phyloP scores from a whole-genome alignment of 2,113 vertebrate species.

The Oplegnathus fasciatus region DNA sequence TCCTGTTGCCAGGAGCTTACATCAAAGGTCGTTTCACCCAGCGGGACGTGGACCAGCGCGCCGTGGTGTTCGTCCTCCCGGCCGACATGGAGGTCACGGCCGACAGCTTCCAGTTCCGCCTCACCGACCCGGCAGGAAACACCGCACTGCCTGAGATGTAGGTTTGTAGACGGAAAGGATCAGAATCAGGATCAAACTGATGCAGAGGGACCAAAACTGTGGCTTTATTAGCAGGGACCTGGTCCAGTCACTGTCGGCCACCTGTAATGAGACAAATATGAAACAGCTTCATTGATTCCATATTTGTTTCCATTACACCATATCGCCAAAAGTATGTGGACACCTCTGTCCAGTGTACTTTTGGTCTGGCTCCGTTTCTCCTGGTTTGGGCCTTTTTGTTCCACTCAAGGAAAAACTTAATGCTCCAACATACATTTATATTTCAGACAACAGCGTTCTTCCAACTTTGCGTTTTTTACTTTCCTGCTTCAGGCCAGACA shows the following conservation, averaged over 20 bases:
- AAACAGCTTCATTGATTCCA: no score
- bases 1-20: constrained; percentile 77
- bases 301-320: no score
- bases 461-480: no score
- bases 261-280: background rate
- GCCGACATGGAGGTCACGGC: constrained; percentile 72
- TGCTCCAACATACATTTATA: no score
- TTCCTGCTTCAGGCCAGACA: no score
- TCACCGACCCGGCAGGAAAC: constrained; percentile 83
- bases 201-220: background rate
- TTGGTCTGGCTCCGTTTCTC: no score
- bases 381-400: no score
- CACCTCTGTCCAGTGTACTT: no score
- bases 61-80: constrained; percentile 78
- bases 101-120: constrained; percentile 83
- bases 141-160: constrained; percentile 77
- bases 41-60: constrained; percentile 79
- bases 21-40: constrained; percentile 79
- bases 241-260: background rate
- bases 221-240: background rate
- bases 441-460: no score
- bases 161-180: constrained; percentile 13
- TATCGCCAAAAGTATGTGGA: no score
- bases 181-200: background rate
- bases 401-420: no score